Percentiles rank a stretch among this genome's conserved stretches.
phyloP scores from a whole-genome alignment of 2,888 invertebrate species.

The Drosophila nr. perissopoda region DNA sequence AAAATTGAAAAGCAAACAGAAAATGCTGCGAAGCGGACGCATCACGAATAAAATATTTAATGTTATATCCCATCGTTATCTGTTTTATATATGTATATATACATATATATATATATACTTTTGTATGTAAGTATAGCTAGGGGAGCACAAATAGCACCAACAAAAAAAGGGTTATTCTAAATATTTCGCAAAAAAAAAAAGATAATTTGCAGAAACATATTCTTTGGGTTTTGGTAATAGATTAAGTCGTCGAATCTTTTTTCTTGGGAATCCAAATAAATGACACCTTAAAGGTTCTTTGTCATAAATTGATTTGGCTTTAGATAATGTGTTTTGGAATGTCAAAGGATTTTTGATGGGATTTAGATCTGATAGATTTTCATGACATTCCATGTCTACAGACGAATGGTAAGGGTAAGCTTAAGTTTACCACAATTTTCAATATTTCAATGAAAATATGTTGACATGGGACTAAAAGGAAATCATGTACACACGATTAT shows the following conservation, averaged over 20 bases:
- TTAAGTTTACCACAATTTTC: not conserved
- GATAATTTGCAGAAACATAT: not conserved
- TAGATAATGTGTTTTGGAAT: not conserved
- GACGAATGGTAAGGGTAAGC: not conserved
- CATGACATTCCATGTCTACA: not conserved
- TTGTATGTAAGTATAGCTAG: not conserved
- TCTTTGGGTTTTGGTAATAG: not conserved
- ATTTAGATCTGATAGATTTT: not conserved
- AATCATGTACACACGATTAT: not conserved
- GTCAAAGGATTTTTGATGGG: not conserved
- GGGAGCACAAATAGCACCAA: too few relatives aligned
- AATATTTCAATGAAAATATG: not conserved
- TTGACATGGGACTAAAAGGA: not conserved
- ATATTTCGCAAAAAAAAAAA: too few relatives aligned
- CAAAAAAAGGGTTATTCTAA: too few relatives aligned
- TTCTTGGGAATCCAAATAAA: not conserved
- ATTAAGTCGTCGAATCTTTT: not conserved
- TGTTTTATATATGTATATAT: not conserved
- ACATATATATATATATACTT: not conserved
- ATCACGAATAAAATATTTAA: constrained; percentile 13
- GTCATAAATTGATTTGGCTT: not conserved
- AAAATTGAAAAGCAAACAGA: constrained; percentile 21
- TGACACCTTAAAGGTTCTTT: not conserved
- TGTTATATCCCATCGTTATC: constrained; percentile 17
- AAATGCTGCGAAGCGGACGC: constrained; percentile 6